Evolutionary conservation across 2,113 vertebrate species (phyloP).

Genomic region (Cnemophilus loriae): DNA sequence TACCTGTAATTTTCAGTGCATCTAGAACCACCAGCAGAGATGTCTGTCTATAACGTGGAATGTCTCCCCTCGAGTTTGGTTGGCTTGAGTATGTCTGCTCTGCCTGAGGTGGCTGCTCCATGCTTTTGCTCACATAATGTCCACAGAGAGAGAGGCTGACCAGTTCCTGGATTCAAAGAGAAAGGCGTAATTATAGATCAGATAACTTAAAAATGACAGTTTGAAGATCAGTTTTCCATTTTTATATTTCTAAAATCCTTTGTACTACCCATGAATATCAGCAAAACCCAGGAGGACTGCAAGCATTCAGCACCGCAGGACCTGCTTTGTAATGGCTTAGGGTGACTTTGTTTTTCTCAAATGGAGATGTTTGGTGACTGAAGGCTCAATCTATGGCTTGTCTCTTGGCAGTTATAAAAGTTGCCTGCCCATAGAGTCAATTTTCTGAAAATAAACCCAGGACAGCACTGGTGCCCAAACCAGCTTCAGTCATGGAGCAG

Average conservation of each 20-base stretch:
- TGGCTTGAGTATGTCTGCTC: neutral
- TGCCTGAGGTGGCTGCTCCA: neutral
- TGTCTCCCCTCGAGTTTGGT: neutral
- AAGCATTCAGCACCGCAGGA: accelerated
- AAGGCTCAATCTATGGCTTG: neutral
- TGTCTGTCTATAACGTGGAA: neutral
- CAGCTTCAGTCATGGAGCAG: neutral
- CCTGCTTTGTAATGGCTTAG: neutral
- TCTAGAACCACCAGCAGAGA: neutral
- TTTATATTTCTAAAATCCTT: neutral
- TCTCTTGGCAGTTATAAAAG: neutral
- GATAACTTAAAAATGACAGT: neutral
- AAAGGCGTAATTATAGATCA: neutral
- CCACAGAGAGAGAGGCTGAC: neutral
- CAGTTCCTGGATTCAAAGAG: neutral
- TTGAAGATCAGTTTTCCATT: neutral
- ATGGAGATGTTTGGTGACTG: neutral
- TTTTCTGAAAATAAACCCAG: neutral
- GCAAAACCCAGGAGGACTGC: neutral
- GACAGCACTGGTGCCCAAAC: neutral
- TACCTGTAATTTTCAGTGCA: neutral
- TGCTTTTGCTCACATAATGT: neutral
- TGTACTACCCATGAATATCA: neutral
- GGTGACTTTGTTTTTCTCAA: neutral
- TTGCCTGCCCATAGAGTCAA: neutral